Base-by-base conservation (phyloP, 2,797 vertebrate species). In the Brachymystax lenok region DNA sequence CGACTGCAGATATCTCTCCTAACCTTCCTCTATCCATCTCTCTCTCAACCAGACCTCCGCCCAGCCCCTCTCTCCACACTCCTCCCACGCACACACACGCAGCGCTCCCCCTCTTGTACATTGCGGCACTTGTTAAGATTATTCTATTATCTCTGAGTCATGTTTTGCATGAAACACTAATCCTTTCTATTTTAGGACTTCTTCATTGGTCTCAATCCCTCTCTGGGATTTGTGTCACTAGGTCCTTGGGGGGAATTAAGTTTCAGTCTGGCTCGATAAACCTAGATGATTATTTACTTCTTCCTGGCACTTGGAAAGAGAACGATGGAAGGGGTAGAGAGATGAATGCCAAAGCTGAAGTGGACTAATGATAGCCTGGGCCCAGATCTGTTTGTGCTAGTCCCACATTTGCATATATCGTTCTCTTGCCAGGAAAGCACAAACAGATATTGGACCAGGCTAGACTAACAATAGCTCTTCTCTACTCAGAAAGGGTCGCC, bases 21-120 rank as follows among this genome's bases (percentile, higher is more conserved):
- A 66, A 56, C 30, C 56, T 24, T 13, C 17, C 61, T 66, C 52
- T 28, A 24, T 46, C 64, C n/a, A 17, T 19, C 59, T 71, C 61
- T 69, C 56, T 14, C 46, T 64, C 67, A 50, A 52, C 17, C 61
- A 16, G 63, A 72, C 73, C 28, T 24, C n/a, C 27, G 50, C 21
- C 66, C 16, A 64, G 69, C 40, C 75, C 63, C 21, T 0, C 17
- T 68, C 30, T 61, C 24, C 40, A 4, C 35, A 19, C 24, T 33
- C n/a, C 56, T 61, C 63, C 19, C 51, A 40, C 1, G 7, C 19
- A 21, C 66, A 21, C 14, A 8, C 5, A 64, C 75, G 72, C 69
- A 73, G n/a, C 16, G 80, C 84, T 77, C 88, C 85, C 75, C 88
- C 82, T 84, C 80, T 64, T 85, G 80, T 84, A 77, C 75, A 71